Evolutionary conservation across 2,797 vertebrate genomes (phyloP), one percentile per base, ranked within the genome.

Genomic region (Crax fasciolata): DNA sequence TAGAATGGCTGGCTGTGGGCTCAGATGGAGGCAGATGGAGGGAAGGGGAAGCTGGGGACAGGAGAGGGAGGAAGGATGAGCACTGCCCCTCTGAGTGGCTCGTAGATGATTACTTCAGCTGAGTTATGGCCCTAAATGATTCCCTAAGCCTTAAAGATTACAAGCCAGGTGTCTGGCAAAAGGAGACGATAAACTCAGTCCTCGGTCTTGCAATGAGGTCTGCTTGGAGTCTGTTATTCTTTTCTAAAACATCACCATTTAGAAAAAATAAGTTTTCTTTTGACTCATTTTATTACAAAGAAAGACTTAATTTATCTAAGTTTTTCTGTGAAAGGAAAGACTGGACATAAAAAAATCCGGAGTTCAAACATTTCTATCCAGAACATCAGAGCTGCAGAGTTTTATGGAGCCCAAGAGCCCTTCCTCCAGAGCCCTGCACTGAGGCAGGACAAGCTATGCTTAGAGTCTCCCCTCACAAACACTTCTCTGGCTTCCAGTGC

Each of bases 391-490:
- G 75, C 39, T 0, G 0, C 20, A 39, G 51, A 46, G 9, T 85
- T 80, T 80, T 27, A 71, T 0, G 0, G 39, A 0, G 0, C 51
- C 72, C 58, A 55, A 19, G 54, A 51, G 46, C 72, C 5, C 25
- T 23, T 93, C 0, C 1, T 74, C 72, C 57, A 80, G 57, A 93
- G 5, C 48, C 21, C n/a, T 78, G 49, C 65, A 32, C 30, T 3
- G 7, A 84, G 73, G 35, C 58, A 65, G 49, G 66, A 92, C 83
- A 83, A 84, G 58, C 54, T 87, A 68, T 48, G 35, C 61, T 92
- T 54, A 57, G 4, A 75, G 11, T 62, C 25, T 76, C 89, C 59
- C 48, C 63, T 49, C 30, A 61, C 32, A 89, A 95, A 74, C 20
- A 62, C 39, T 83, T 79, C 28, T 77, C 62, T 81, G 76, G 66